These are phyloP conservation scores for Melanotaenia boesemani DNA, from an alignment of 2,797 vertebrate genomes.

Conservation along the genomic window DNA sequence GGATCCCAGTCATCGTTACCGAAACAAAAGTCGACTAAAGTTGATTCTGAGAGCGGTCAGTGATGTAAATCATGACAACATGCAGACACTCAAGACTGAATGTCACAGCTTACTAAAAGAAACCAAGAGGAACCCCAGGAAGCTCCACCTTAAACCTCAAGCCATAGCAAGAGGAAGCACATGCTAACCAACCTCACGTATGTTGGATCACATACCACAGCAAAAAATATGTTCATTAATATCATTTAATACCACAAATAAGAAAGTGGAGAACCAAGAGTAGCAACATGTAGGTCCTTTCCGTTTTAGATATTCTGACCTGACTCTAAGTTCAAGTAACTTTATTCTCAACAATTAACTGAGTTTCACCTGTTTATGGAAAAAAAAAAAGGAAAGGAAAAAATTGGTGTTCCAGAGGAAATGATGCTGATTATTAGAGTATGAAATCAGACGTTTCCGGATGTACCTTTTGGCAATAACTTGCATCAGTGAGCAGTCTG, in stretches of 20 bases:
- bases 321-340: neutral
- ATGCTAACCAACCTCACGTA: neutral
- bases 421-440: neutral
- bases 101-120: slow-evolving; percentile 33
- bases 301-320: neutral
- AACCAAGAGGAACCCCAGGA: slow-evolving; percentile 68
- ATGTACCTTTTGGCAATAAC: slow-evolving; percentile 14
- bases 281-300: neutral
- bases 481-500: neutral
- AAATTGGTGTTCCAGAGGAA: slow-evolving; percentile 27
- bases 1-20: slow-evolving; percentile 37
- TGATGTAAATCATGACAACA: slow-evolving; percentile 45
- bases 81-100: neutral
- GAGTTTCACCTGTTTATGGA: neutral
- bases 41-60: neutral
- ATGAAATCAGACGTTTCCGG: slow-evolving; percentile 29
- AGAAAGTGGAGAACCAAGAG: neutral
- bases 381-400: too few relatives aligned
- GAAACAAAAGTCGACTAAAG: neutral
- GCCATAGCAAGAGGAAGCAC: slow-evolving; percentile 52
- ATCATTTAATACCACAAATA: neutral
- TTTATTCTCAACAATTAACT: neutral
- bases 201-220: neutral
- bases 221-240: neutral
- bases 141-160: slow-evolving; percentile 73